These are phyloP conservation scores for Micrasema minimum DNA, from an alignment of 1,140 invertebrate genomes.

Conservation along the genomic window DNA sequence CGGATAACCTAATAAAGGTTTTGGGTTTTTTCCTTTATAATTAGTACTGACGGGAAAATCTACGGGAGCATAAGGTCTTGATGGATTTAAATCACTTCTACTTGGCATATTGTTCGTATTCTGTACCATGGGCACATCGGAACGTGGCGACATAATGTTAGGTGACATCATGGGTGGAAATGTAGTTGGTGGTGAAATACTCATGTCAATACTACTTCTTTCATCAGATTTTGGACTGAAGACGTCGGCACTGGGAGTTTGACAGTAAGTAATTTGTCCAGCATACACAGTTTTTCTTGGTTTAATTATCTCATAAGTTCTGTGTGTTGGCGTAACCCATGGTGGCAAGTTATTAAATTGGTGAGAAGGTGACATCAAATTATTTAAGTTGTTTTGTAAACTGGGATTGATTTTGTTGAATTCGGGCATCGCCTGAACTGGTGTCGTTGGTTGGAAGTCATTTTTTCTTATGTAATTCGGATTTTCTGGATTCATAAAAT, in stretches of 20 bases:
- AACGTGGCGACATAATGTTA: neutral
- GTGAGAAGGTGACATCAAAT: neutral
- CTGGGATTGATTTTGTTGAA: too few relatives aligned
- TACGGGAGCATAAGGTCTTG: conserved; percentile 14
- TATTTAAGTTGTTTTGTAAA: too few relatives aligned
- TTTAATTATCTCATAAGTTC: conserved; percentile 14
- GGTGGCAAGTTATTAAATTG: conserved; percentile 5
- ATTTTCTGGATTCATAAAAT: too few relatives aligned
- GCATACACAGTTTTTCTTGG: conserved; percentile 15
- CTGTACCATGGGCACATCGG: neutral
- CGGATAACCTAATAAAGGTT: conserved; percentile 32
- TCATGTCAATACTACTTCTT: conserved; percentile 2
- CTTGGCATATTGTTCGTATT: neutral
- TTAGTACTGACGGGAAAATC: conserved; percentile 47
- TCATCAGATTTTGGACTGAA: conserved; percentile 13
- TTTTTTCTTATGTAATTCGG: too few relatives aligned
- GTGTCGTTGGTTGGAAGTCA: neutral
- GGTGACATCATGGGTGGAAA: neutral
- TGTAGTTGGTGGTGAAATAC: neutral
- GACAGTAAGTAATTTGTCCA: neutral
- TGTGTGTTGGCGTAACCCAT: conserved; percentile 33
- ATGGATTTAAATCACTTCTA: neutral
- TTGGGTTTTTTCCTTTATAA: conserved; percentile 48
- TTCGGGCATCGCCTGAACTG: too few relatives aligned
- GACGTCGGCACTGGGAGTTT: neutral